Conservation (phyloP, 1,140 invertebrate genomes). For the Galendromus occidentalis region DNA sequence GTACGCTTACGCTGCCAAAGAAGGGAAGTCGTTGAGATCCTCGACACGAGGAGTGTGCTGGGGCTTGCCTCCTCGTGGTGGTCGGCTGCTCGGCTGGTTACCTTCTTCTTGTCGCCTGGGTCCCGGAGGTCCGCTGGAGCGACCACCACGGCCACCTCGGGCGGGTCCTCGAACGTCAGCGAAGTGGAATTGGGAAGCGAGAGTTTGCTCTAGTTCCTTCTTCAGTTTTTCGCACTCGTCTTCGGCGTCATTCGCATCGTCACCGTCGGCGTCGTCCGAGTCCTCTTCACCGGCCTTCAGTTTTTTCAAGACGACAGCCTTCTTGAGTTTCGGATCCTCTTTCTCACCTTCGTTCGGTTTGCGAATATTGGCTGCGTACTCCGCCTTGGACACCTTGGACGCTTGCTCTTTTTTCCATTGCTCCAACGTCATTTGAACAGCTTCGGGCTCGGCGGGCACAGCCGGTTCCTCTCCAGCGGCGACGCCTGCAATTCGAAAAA, state of each 20-base stretch:
- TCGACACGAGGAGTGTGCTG: constrained; percentile 3
- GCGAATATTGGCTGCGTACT: background rate
- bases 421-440: background rate
- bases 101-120: background rate
- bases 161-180: background rate
- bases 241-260: background rate
- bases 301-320: background rate
- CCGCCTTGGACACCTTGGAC: background rate
- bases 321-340: constrained; percentile 1
- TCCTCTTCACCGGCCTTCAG: background rate
- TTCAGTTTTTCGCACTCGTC: constrained; percentile 10
- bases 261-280: background rate
- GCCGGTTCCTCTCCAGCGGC: background rate
- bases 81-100: background rate
- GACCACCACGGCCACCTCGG: background rate
- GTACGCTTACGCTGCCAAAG: background rate
- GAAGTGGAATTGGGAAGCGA: constrained; percentile 5
- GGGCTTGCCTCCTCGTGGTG: background rate
- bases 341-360: constrained; percentile 7
- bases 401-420: constrained; percentile 9
- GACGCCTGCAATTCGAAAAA: background rate
- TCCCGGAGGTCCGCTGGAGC: background rate
- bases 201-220: constrained; percentile 1
- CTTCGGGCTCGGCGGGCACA: background rate
- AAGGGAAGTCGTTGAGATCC: constrained; percentile 8